These are phyloP conservation scores for Solenopsis fugax DNA, from an alignment of 1,140 invertebrate genomes.

Conservation along the genomic window DNA sequence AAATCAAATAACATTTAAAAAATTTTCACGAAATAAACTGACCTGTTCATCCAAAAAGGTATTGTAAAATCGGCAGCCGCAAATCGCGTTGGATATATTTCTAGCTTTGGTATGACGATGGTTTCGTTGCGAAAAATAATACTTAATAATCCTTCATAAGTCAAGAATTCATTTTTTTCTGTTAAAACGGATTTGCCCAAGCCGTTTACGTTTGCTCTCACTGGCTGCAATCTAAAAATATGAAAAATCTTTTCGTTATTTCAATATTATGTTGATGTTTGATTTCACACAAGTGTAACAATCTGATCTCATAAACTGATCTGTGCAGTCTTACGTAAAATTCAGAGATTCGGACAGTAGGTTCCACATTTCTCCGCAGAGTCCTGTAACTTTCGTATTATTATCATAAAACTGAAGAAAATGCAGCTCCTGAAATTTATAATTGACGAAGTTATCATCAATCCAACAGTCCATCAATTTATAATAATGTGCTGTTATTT, in stretches of 20 bases:
- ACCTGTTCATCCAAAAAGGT: slow-evolving; percentile 64
- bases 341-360: slow-evolving; percentile 43
- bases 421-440: slow-evolving; percentile 29
- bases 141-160: slow-evolving; percentile 53
- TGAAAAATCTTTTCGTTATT: slow-evolving; percentile 57
- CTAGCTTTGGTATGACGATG: slow-evolving; percentile 5
- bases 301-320: not conserved
- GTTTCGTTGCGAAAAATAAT: slow-evolving; percentile 47
- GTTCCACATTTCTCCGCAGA: slow-evolving; percentile 62
- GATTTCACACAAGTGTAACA: not conserved
- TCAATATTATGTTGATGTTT: slow-evolving; percentile 42
- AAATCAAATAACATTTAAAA: no score
- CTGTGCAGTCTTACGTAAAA: slow-evolving; percentile 39
- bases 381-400: slow-evolving; percentile 57
- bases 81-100: not conserved
- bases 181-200: slow-evolving; percentile 42
- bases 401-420: slow-evolving; percentile 58
- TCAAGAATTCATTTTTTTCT: slow-evolving; percentile 36
- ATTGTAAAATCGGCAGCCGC: not conserved
- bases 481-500: not conserved
- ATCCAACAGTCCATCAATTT: not conserved
- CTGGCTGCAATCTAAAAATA: slow-evolving; percentile 67
- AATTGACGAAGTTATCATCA: not conserved
- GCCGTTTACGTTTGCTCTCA: not conserved
- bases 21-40: not conserved